Conservation (phyloP, 2,113 vertebrate genomes). For the Antigone vipio region DNA sequence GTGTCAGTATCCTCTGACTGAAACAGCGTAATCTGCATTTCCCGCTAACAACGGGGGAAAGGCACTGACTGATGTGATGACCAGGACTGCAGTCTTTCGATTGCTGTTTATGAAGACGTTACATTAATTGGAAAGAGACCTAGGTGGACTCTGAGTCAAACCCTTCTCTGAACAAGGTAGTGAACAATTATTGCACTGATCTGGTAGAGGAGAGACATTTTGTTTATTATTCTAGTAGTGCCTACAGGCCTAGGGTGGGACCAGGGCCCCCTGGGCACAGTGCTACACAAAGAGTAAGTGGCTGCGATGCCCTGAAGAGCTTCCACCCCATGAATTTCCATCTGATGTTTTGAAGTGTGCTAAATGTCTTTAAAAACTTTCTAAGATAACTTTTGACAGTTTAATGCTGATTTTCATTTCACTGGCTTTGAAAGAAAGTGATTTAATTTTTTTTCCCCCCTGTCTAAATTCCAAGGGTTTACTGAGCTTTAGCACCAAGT, state of each 20-base stretch:
- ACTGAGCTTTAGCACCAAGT: not conserved
- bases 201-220: not conserved
- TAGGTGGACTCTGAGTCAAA: not conserved
- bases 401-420: not conserved
- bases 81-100: not conserved
- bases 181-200: not conserved
- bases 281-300: not conserved
- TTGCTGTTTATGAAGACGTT: not conserved
- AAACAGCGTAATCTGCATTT: not conserved
- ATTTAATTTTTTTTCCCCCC: too few species aligned
- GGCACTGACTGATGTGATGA: not conserved
- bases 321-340: not conserved
- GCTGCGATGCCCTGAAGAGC: not conserved
- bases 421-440: not conserved
- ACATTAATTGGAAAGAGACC: not conserved
- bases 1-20: not conserved
- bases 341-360: not conserved
- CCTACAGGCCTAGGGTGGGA: not conserved
- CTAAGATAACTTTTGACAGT: not conserved
- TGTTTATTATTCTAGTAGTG: not conserved
- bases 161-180: not conserved
- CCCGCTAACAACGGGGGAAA: not conserved
- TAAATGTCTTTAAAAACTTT: not conserved
- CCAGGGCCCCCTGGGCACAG: not conserved
- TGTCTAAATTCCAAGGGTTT: not conserved